phyloP scores from a whole-genome alignment of 2,113 vertebrate genomes.

The Pachyramphus minor region DNA sequence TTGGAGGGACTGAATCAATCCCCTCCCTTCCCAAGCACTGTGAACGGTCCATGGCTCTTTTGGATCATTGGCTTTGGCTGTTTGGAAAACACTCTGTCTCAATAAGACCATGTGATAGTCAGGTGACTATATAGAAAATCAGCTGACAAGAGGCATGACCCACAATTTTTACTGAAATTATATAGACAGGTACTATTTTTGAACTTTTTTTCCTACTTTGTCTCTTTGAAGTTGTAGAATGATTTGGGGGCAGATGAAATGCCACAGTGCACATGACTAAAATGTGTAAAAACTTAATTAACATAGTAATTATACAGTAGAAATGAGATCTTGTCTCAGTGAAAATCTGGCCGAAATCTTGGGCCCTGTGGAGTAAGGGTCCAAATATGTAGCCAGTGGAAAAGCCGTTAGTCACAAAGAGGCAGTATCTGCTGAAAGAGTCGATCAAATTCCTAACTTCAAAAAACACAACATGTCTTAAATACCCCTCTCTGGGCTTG shows the following conservation, averaged over 20 bases:
- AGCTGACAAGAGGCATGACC: neutral
- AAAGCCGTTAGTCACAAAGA: conserved; percentile 2
- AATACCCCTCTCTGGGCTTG: neutral
- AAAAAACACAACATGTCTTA: neutral
- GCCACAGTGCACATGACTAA: neutral
- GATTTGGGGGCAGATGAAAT: neutral
- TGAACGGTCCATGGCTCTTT: neutral
- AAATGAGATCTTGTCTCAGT: neutral
- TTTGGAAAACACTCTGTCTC: neutral
- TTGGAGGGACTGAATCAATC: rapidly evolving
- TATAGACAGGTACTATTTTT: neutral
- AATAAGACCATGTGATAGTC: neutral
- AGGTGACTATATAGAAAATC: neutral
- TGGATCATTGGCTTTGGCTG: neutral
- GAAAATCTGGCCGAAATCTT: neutral
- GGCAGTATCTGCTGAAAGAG: neutral
- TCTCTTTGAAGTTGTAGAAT: neutral
- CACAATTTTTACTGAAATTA: neutral
- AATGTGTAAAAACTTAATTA: conserved; percentile 36
- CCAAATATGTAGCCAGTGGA: neutral
- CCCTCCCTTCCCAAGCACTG: neutral
- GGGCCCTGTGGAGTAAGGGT: neutral
- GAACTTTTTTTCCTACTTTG: neutral
- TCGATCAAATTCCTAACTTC: conserved; percentile 9
- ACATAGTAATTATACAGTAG: neutral